Evolutionary conservation across 2,797 vertebrate genomes (phyloP).

Genomic region (Tadarida brasiliensis): DNA sequence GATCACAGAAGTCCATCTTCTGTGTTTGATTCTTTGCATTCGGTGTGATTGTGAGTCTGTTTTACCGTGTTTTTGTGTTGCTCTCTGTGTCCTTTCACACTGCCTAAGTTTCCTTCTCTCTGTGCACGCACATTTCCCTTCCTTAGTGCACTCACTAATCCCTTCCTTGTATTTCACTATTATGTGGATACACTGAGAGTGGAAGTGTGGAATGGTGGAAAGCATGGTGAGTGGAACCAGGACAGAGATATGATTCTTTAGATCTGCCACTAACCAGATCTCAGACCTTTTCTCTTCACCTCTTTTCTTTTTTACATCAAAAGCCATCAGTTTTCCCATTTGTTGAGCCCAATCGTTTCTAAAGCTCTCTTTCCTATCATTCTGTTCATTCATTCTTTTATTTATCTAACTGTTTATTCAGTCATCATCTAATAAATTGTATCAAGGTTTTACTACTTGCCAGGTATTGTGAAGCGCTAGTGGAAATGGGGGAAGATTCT

Average conservation of each 20-base stretch:
- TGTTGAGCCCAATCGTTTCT: neutral
- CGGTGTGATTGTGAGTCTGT: neutral
- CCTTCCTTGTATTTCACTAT: neutral
- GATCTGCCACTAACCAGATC: neutral
- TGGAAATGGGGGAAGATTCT: neutral
- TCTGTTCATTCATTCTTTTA: neutral
- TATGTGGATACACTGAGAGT: neutral
- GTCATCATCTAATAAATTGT: neutral
- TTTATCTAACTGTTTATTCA: neutral
- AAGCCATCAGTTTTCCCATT: neutral
- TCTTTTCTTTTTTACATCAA: neutral
- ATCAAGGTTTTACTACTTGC: neutral
- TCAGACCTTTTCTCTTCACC: neutral
- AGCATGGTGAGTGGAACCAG: neutral
- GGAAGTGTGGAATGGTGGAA: neutral
- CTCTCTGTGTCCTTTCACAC: neutral
- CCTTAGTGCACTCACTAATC: neutral
- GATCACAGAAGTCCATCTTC: neutral
- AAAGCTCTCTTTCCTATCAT: neutral
- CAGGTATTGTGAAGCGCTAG: neutral
- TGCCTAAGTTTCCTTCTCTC: neutral
- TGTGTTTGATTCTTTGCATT: neutral
- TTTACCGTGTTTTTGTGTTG: neutral
- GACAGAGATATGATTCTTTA: neutral
- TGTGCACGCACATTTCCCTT: rapidly evolving